A percentile compares a stretch with the other conserved stretches of the same genome.
Conservation (phyloP, 2,797 vertebrate genomes). For the Adrianichthys oophorus region DNA sequence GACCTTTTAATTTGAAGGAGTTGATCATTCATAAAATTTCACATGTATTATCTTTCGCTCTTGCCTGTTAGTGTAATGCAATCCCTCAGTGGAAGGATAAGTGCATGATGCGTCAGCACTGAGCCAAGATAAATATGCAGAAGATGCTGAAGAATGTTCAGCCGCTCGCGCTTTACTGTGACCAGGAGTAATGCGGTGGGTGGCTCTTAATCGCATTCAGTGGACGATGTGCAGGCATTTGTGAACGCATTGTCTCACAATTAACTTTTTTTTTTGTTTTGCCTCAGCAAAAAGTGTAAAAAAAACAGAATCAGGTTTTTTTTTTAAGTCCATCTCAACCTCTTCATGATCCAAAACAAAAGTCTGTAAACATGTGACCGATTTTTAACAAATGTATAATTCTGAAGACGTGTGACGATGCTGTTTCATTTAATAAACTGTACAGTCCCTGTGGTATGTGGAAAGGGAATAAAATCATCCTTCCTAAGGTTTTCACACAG, state of each 20-base stretch:
- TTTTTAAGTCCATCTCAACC: no score
- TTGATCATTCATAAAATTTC: conserved; percentile 74
- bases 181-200: conserved; percentile 5
- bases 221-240: neutral
- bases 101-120: conserved; percentile 25
- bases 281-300: neutral
- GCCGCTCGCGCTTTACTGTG: conserved; percentile 10
- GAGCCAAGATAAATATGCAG: conserved; percentile 13
- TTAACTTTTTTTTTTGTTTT: conserved; percentile 22
- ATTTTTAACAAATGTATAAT: no score
- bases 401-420: no score
- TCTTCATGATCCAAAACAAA: no score
- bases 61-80: conserved; percentile 44
- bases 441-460: no score
- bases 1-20: conserved; percentile 73
- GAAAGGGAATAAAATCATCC: no score
- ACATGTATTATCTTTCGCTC: conserved; percentile 61
- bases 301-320: no score
- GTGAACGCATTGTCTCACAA: neutral
- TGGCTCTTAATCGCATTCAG: conserved; percentile 13
- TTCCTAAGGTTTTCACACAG: no score
- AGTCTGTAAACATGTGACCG: no score
- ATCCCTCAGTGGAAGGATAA: conserved; percentile 49
- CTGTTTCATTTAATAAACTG: neutral
- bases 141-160: conserved; percentile 7